Percentiles rank a stretch among this genome's conserved stretches.
These are phyloP conservation scores for Nineta flava DNA, from an alignment of 2,888 invertebrate species.

Conservation along the genomic window DNA sequence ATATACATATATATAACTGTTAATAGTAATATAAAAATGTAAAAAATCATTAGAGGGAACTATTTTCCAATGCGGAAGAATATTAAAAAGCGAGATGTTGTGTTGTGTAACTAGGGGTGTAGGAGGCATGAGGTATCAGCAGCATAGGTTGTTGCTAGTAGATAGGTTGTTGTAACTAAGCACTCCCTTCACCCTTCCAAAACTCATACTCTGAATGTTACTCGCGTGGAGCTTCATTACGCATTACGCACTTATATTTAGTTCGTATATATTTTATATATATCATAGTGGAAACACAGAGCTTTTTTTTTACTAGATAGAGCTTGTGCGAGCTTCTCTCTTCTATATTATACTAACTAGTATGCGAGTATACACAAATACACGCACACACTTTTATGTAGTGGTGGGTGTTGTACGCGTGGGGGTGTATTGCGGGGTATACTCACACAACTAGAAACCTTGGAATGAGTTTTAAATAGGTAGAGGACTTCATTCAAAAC, in stretches of 20 bases:
- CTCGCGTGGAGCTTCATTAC: constrained; percentile 6
- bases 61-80: constrained; percentile 5
- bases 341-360: no score
- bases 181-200: background rate
- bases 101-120: background rate
- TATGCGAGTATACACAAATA: no score
- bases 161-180: constrained; percentile 3
- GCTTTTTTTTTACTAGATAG: no score
- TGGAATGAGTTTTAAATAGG: no score
- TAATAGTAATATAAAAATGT: background rate
- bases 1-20: background rate
- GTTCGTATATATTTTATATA: background rate
- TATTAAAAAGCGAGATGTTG: constrained; percentile 4
- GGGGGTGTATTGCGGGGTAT: no score
- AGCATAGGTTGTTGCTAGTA: background rate
- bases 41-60: background rate
- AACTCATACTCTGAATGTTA: background rate
- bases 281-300: no score
- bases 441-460: no score
- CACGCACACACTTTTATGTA: no score
- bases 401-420: no score
- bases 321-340: no score
- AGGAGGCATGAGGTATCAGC: no score
- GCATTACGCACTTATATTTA: constrained; percentile 9
- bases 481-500: no score